Conservation (phyloP, 2,888 invertebrate genomes). For the Philhelius pedissequus region DNA sequence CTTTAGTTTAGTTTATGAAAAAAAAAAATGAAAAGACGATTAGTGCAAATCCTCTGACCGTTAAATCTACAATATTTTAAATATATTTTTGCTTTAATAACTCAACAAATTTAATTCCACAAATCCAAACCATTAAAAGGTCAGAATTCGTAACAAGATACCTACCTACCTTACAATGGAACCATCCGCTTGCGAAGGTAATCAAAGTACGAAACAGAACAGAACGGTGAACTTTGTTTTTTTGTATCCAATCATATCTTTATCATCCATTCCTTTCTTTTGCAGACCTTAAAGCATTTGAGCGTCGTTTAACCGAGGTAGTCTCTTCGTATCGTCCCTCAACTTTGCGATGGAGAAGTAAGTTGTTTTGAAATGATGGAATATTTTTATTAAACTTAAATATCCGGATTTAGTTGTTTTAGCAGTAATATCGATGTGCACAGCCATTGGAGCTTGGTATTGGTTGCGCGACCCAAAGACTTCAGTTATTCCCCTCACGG, state of each 20-base stretch:
- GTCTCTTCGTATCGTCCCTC: conserved; percentile 97
- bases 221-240: conserved; percentile 59
- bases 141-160: conserved; percentile 4
- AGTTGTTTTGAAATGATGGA: conserved; percentile 75
- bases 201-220: conserved; percentile 69
- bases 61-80: neutral
- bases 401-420: conserved; percentile 85
- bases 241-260: conserved; percentile 15
- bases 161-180: conserved; percentile 80
- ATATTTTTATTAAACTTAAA: neutral
- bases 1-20: neutral
- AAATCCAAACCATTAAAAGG: neutral
- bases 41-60: neutral
- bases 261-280: conserved; percentile 1
- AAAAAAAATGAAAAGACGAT: conserved; percentile 54
- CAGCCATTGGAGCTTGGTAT: conserved; percentile 96
- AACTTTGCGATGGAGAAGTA: conserved; percentile 97
- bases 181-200: conserved; percentile 95
- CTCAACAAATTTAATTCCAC: neutral
- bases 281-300: conserved; percentile 97
- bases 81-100: neutral
- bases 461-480: conserved; percentile 97
- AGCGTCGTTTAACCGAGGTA: conserved; percentile 97
- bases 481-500: conserved; percentile 92
- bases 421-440: conserved; percentile 91